phyloP scores from a whole-genome alignment of 2,113 vertebrate genomes.

The Nesospiza acunhae region DNA sequence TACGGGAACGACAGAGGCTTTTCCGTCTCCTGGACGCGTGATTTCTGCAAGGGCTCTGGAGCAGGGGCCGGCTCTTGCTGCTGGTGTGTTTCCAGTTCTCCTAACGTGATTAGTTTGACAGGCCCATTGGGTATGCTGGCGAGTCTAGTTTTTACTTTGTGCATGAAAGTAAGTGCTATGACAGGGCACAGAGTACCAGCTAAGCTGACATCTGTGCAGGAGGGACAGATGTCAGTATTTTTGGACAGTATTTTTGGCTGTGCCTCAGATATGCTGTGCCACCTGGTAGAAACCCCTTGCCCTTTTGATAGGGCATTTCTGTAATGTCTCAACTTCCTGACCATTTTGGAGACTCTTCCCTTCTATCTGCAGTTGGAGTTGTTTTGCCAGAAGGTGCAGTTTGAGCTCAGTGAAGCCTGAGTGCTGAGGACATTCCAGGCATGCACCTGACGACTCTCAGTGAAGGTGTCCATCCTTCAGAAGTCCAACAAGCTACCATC shows the following conservation, averaged over 20 bases:
- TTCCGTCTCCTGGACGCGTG: neutral
- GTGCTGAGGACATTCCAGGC: neutral
- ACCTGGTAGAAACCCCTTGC: neutral
- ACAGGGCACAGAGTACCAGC: neutral
- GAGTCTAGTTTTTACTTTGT: neutral
- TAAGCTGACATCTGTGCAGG: neutral
- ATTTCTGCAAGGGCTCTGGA: conserved; percentile 22
- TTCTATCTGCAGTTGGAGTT: neutral
- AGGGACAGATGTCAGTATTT: neutral
- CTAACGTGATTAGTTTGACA: conserved; percentile 50
- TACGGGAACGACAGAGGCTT: conserved; percentile 43
- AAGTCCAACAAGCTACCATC: neutral
- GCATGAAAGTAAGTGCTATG: neutral
- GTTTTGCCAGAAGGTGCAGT: neutral
- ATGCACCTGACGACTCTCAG: neutral
- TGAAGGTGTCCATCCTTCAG: neutral
- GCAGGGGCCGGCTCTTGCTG: neutral
- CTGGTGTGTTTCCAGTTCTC: conserved; percentile 38
- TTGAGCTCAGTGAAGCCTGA: neutral
- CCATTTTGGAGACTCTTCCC: neutral
- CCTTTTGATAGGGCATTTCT: neutral
- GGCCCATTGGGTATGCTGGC: conserved; percentile 26
- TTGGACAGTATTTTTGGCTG: neutral
- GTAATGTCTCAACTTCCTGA: neutral
- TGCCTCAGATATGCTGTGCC: neutral